Conservation (phyloP, 1,140 invertebrate genomes). For the Tetramorium simillimum region DNA sequence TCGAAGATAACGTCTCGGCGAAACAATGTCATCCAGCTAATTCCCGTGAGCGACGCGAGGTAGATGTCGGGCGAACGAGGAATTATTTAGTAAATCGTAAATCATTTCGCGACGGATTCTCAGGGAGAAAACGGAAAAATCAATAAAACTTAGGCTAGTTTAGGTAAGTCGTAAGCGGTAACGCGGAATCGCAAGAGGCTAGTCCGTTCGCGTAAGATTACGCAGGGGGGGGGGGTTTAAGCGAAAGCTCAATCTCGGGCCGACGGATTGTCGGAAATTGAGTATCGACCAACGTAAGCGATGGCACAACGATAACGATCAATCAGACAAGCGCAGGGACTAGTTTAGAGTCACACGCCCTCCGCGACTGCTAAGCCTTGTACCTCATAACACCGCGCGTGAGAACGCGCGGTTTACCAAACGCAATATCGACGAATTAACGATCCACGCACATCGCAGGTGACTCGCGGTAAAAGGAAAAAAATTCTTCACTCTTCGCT, state of each 20-base stretch:
- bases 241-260: not conserved
- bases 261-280: conserved; percentile 9
- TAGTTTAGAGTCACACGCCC: conserved; percentile 35
- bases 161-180: not conserved
- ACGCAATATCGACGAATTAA: not conserved
- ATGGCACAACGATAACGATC: conserved; percentile 41
- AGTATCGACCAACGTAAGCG: conserved; percentile 26
- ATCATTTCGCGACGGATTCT: not conserved
- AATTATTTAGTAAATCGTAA: not conserved
- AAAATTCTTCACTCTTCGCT: conserved; percentile 7
- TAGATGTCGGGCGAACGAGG: too few relatives aligned
- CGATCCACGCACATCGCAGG: not conserved
- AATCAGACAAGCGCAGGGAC: conserved; percentile 4
- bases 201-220: conserved; percentile 40
- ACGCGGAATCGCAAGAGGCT: not conserved
- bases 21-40: too few relatives aligned
- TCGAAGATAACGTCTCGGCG: not conserved
- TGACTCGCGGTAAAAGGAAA: conserved; percentile 13
- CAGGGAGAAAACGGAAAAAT: not conserved
- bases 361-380: not conserved
- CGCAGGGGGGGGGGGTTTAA: not conserved
- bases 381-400: not conserved
- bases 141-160: conserved; percentile 20
- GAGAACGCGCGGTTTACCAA: not conserved
- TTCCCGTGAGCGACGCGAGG: too few relatives aligned